Base-by-base conservation (phyloP, 1,140 invertebrate genomes). In the Zophobas atratus region DNA sequence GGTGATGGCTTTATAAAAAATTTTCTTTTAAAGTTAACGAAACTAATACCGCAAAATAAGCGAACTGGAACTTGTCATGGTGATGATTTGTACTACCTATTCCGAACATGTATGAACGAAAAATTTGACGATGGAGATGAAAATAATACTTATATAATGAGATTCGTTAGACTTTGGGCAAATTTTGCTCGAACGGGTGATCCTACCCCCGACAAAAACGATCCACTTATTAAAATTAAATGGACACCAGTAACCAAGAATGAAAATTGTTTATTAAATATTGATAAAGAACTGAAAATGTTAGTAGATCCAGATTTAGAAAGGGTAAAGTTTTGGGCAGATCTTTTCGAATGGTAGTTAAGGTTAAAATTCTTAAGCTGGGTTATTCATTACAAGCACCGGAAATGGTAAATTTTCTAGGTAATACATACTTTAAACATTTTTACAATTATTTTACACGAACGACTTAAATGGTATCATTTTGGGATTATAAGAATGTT, bases 151-250 rank as follows among this genome's bases (percentile, higher is more conserved):
- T 60, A 56, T 8, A 56, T 80, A 8, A 39, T 63, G 55, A 75
- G 78, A 36, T 80, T 88, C 34, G 81, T 81, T 1, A 81, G 80
- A 73, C 82, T 87, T 77, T 88, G 87, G 87, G 86, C 86, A 1
- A 82, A 87, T 77, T 88, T 88, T 83, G 86, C 86, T n/a, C 87
- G 85, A 80, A 79, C 79, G 53, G 85, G 82, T 8, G 77, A 80
- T 73, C 81, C 81, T 39, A 82, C 38, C 6, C 51, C 35, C 0
- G 86, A 85, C 0, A 85, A 86, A 49, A 84, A 88, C n/a, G 84
- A 86, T 35, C 20, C 83, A 88, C 38, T 87, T 84, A 75, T 76
- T 89, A 5, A 84, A 51, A 2, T 89, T 56, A 86, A 53, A 6
- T 75, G 72, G 72, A 34, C 43, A 36, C 53, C 72, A 1, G 72